Evolutionary conservation across 64 coral and sea anemone species (phyloP), one percentile per base, ranked within the genome.

Genomic region (Porites australiensis): DNA sequence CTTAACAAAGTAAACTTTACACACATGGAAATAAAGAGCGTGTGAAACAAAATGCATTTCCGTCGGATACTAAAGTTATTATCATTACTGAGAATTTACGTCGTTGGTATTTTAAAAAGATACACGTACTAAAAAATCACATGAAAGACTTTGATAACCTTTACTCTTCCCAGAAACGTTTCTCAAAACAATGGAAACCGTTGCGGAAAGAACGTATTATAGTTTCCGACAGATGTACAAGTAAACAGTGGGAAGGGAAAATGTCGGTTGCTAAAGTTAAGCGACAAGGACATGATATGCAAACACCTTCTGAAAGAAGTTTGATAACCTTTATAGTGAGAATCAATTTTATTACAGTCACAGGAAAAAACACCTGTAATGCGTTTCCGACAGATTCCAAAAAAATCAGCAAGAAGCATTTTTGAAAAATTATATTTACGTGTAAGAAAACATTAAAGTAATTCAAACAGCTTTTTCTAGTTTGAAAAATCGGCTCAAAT

Each of bases 331-430:
- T 73, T 46, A 73, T 43, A 44, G 11, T 45, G 27, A 45, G 10
- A 73, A 73, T 44, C 27, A 11, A 73, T 10, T 73, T 46, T 13
- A 12, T 73, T 73, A 45, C 5, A 50, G 12, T 18, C 3, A 15
- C 16, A 13, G 13, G 13, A 6, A 19, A 50, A 44, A 81, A 81
- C 57, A 81, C 22, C 10, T 19, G 46, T 8, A 44, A 81, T 44
- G 78, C 23, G n/a, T 81, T 81, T 81, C 78, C 78, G 54, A 45
- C 22, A 27, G 21, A 61, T 81, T 8, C 62, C 62, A 13, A 61
- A 62, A 37, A 37, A 37, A 37, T 37, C 27, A 37, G 53, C 5
- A 55, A 55, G 11, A 13, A 51, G 53, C 53, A 55, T 55, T 11
- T 55, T 0, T 20, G 8, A n/a, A 58, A 57, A 54, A n/a, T 59